A percentile compares a stretch with the other conserved stretches of the same genome.
phyloP scores from a whole-genome alignment of 2,888 invertebrate species.

The Hesperia comma region DNA sequence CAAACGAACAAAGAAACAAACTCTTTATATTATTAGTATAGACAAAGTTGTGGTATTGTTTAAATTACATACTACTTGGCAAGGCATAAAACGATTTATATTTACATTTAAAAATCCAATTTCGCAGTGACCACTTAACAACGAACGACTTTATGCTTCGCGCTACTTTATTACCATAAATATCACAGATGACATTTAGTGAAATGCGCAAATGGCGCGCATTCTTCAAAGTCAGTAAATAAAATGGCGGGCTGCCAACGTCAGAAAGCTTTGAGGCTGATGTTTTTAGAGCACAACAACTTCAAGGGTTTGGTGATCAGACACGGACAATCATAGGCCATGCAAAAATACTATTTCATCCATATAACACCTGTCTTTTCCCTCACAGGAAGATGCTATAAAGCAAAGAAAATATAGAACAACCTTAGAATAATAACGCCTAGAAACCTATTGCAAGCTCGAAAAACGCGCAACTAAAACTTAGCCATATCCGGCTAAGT shows the following conservation, averaged over 20 bases:
- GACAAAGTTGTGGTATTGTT: too few species aligned
- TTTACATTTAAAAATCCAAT: conserved; percentile 7
- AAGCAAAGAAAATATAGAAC: too few species aligned
- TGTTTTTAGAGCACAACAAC: conserved; percentile 10
- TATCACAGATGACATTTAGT: conserved; percentile 11
- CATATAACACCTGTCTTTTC: too few species aligned
- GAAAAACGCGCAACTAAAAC: too few species aligned
- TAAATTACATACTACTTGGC: too few species aligned
- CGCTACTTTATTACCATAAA: conserved; percentile 4
- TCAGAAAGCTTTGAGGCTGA: not conserved
- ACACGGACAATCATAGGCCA: not conserved
- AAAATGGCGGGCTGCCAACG: conserved; percentile 11
- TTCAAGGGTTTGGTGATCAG: not conserved
- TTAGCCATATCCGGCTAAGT: too few species aligned
- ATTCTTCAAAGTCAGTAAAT: conserved; percentile 13
- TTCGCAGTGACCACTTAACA: conserved; percentile 1
- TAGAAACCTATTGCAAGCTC: too few species aligned
- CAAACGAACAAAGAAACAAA: too few species aligned
- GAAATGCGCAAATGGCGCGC: conserved; percentile 9
- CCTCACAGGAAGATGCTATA: too few species aligned
- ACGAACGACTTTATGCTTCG: not conserved
- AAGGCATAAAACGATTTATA: not conserved
- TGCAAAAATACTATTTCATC: too few species aligned
- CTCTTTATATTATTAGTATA: too few species aligned
- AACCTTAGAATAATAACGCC: too few species aligned